Evolutionary conservation across 2,113 vertebrate species (phyloP), one percentile per base, ranked within the genome.

Genomic region (Galbula dea): DNA sequence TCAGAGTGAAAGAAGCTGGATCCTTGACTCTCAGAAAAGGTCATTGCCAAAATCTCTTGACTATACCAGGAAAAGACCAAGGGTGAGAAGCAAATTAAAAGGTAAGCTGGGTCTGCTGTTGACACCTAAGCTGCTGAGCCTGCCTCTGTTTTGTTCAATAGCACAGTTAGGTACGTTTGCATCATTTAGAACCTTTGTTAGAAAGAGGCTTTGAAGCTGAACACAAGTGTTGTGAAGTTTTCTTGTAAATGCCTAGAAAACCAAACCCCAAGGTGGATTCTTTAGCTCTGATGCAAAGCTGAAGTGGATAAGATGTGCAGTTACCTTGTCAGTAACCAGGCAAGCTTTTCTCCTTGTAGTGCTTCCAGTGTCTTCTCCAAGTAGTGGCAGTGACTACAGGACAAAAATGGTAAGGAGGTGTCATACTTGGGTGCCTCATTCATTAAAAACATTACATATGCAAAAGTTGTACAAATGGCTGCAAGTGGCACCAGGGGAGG

Each of bases 1-100:
- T 63, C 30, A 67, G 51, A 97, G 97, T 79, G 97, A 96, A 21
- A 97, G 13, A 17, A 97, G 97, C 62, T 98, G 98, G 97, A 81
- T 92, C 43, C 57, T 96, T 27, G 36, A 86, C 36, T 72, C 71
- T 78, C 92, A 82, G 88, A 79, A 83, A 67, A 84, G 19, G 21
- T 4, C 11, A 0, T 4, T 45, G 14, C 41, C 66, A 52, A 71
- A 95, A 82, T 43, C 62, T 85, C 18, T 80, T 26, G 92, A 97
- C 39, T 93, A 98, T 7, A 92, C 69, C 6, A 93, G 94, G 17
- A 98, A 95, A 95, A 97, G 87, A 73, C 57, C 24, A 2, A 97
- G 88, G 26, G 57, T 76, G 55, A 96, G 82, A 94, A 97, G 93
- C 11, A 97, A 48, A 32, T 8, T 97, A 23, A 98, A 93, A 97